A percentile compares a stretch with the other conserved stretches of the same genome.
Evolutionary conservation across 1,140 invertebrate species (phyloP).

Genomic region (Wiebesia pumilae): DNA sequence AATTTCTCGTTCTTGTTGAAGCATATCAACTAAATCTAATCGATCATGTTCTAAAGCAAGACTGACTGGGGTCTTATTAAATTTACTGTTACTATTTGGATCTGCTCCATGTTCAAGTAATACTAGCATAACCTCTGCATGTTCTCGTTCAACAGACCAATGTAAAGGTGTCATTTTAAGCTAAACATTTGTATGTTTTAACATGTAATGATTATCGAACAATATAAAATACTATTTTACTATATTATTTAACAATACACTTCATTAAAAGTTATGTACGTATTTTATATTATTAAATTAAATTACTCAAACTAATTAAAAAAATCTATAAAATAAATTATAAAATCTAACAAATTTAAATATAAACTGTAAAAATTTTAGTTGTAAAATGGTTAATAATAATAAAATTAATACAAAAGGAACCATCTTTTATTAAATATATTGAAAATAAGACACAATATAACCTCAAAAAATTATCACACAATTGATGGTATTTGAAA

Average conservation of each 20-base stretch:
- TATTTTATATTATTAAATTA: constrained; percentile 1
- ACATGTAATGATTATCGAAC: not conserved
- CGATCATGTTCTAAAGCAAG: constrained; percentile 82
- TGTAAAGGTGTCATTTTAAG: constrained; percentile 95
- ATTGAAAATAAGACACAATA: not conserved
- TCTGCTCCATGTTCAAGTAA: constrained; percentile 85
- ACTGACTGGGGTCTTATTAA: constrained; percentile 87
- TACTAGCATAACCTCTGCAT: constrained; percentile 81
- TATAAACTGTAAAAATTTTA: not conserved
- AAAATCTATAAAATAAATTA: not conserved
- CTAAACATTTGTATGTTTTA: constrained; percentile 70
- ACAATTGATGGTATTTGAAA: not conserved
- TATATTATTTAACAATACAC: not conserved
- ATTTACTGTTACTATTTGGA: constrained; percentile 83
- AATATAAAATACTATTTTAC: not conserved
- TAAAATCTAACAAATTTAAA: not conserved
- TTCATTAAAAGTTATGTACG: not conserved
- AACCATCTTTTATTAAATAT: not conserved
- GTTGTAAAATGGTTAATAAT: not conserved
- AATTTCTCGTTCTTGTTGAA: constrained; percentile 75
- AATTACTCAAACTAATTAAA: no score
- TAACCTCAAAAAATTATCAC: constrained; percentile 34
- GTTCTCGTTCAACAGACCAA: constrained; percentile 93
- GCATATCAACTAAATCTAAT: constrained; percentile 79
- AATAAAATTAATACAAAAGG: not conserved